Percentiles rank a stretch among this genome's conserved stretches.
Evolutionary conservation across 2,797 vertebrate genomes (phyloP).

Genomic region (Menidia menidia): DNA sequence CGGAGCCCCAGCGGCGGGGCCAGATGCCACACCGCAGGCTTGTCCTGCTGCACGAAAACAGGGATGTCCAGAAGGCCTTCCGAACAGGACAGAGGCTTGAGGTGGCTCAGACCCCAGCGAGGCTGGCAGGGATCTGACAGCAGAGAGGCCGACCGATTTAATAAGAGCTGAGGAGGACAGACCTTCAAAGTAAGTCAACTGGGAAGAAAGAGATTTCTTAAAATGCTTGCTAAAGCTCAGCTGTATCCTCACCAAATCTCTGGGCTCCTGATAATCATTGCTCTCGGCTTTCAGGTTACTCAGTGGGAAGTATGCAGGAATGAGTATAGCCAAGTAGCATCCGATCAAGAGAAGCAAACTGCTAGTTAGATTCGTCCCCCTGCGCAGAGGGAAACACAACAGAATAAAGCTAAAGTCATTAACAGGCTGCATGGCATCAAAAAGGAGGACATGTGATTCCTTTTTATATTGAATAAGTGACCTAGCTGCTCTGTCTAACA

Average conservation of each 20-base stretch:
- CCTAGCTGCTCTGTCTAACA: too few species aligned
- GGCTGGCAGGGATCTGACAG: slow-evolving; percentile 71
- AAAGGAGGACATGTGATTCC: not conserved
- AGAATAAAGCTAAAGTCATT: not conserved
- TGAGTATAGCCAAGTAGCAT: slow-evolving; percentile 78
- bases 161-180: slow-evolving; percentile 57
- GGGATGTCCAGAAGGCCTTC: slow-evolving; percentile 73
- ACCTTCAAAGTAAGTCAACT: not conserved
- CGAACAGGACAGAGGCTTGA: slow-evolving; percentile 60
- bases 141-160: slow-evolving; percentile 76
- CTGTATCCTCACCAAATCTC: slow-evolving; percentile 63
- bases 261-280: slow-evolving; percentile 50
- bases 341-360: slow-evolving; percentile 77
- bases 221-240: not conserved
- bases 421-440: not conserved
- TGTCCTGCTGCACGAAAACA: slow-evolving; percentile 73
- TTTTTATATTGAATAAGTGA: too few species aligned
- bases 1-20: slow-evolving; percentile 81
- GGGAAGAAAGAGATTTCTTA: not conserved
- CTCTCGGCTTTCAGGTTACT: slow-evolving; percentile 27
- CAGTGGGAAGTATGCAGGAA: slow-evolving; percentile 77
- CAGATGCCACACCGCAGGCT: slow-evolving; percentile 45
- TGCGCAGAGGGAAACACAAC: slow-evolving; percentile 28
- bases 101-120: slow-evolving; percentile 64
- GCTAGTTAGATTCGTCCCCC: slow-evolving; percentile 72